Conservation (phyloP, 2,113 vertebrate species). For the Barbus barbus region DNA sequence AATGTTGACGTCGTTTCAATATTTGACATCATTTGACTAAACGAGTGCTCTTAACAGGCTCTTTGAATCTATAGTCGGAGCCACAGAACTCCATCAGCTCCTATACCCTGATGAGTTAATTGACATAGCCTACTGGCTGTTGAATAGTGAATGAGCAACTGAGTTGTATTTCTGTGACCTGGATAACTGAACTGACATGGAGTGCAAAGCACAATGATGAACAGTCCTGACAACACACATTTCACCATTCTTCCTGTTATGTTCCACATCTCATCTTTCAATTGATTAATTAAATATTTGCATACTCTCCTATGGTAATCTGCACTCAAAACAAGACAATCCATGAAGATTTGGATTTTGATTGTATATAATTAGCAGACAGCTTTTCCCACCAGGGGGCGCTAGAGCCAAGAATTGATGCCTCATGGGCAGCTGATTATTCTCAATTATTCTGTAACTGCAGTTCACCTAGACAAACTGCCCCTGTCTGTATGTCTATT, state of each 20-base stretch:
- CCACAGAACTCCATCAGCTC: constrained; percentile 12
- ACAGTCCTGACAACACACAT: not conserved
- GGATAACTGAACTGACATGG: constrained; percentile 23
- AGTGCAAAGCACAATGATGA: not conserved
- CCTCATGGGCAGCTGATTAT: not conserved
- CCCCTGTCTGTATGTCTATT: constrained; percentile 20
- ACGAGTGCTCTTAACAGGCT: not conserved
- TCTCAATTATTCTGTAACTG: not conserved
- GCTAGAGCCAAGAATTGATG: constrained; percentile 24
- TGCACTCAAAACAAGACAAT: not conserved
- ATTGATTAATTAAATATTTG: not conserved
- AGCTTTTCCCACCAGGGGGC: constrained; percentile 47
- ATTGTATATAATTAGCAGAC: not conserved
- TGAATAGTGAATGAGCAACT: not conserved
- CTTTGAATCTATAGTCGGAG: not conserved
- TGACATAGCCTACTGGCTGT: not conserved
- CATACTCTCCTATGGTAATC: not conserved
- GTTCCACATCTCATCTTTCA: not conserved
- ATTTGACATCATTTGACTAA: not conserved
- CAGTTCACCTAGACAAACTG: constrained; percentile 12
- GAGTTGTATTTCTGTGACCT: constrained; percentile 25
- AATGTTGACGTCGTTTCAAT: not conserved
- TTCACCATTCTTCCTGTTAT: not conserved
- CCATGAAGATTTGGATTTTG: not conserved
- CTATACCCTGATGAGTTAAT: not conserved